phyloP scores from a whole-genome alignment of 2,888 invertebrate species.

The Digitonthophagus gazella region DNA sequence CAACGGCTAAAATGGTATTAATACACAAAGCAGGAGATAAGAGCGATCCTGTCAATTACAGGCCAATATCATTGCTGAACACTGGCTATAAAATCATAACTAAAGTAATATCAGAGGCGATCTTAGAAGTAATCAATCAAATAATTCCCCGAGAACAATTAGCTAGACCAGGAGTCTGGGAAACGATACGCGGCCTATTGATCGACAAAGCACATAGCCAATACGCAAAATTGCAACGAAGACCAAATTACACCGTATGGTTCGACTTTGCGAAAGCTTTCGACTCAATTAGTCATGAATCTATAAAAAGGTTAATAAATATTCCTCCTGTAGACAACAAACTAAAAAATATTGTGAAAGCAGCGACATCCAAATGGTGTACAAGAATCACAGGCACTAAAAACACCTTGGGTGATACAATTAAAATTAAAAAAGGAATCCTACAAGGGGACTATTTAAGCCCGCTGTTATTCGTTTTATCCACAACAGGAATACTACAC shows the following conservation, averaged over 20 bases:
- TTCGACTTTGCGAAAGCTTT: slow-evolving; percentile 4
- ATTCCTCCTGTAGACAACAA: neutral
- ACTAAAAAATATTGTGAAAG: neutral
- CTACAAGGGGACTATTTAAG: slow-evolving; percentile 30
- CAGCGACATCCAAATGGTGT: neutral
- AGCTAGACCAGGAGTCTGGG: slow-evolving; percentile 33
- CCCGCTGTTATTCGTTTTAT: slow-evolving; percentile 29
- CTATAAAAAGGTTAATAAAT: neutral
- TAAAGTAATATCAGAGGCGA: slow-evolving; percentile 13
- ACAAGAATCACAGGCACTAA: neutral
- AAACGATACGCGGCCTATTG: slow-evolving; percentile 34
- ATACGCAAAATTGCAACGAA: slow-evolving; percentile 25
- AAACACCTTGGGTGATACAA: neutral
- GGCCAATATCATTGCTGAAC: slow-evolving; percentile 30
- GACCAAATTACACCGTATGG: slow-evolving; percentile 28
- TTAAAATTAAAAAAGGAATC: slow-evolving; percentile 24
- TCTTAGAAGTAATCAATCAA: neutral
- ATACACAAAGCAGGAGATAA: slow-evolving; percentile 37
- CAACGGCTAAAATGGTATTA: slow-evolving; percentile 32
- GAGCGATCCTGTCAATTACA: slow-evolving; percentile 32
- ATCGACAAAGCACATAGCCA: slow-evolving; percentile 32
- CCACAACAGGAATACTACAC: slow-evolving; percentile 27
- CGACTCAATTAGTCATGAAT: neutral
- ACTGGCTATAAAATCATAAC: slow-evolving; percentile 37
- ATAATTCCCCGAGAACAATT: slow-evolving; percentile 23